Evolutionary conservation across 2,888 invertebrate genomes (phyloP), one percentile per base, ranked within the genome.

Genomic region (Lepeophtheirus nordmannii): DNA sequence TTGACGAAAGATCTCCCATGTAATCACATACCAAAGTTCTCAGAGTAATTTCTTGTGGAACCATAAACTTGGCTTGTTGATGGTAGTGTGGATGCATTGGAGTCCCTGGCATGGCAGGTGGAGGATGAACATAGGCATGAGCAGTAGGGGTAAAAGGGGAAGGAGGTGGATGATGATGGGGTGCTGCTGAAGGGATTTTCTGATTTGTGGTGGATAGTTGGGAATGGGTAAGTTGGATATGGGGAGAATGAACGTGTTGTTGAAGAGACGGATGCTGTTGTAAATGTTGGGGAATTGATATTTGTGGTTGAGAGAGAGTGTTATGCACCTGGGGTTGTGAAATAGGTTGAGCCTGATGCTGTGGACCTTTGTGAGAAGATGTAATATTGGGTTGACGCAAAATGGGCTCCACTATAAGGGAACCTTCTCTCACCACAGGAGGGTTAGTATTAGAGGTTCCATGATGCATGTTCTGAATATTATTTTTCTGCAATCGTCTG

Each of bases 11-110:
- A 37, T 63, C 56, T 3, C 56, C 56, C 53, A 53, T 22, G 12
- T 46, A 37, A n/a, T 63, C 63, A 17, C 17, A 14, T 40, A 63
- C 63, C 22, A 63, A 30, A 12, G 63, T 56, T 1, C 63, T 41
- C 11, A 63, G 22, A 17, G 53, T 63, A 23, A 63, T 20, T 46
- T 46, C 53, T 17, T 46, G 53, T 46, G 53, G 53, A 1, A 17
- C 2, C 53, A 46, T 46, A 17, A 46, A 46, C 17, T 46, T 46
- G 30, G 30, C 7, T 30, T 2, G 30, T 30, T 46, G 14, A n/a
- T 14, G 14, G 53, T 46, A 46, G 14, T 14, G n/a, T 3, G 53
- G 53, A 17, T 46, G 53, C 3, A 46, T n/a, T n/a, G 17, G 14
- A 17, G 53, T 17, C 8, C n/a, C 17, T 30, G 30, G 30, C 30